phyloP scores from a whole-genome alignment of 1,140 invertebrate species.

The Batillaria attramentaria region DNA sequence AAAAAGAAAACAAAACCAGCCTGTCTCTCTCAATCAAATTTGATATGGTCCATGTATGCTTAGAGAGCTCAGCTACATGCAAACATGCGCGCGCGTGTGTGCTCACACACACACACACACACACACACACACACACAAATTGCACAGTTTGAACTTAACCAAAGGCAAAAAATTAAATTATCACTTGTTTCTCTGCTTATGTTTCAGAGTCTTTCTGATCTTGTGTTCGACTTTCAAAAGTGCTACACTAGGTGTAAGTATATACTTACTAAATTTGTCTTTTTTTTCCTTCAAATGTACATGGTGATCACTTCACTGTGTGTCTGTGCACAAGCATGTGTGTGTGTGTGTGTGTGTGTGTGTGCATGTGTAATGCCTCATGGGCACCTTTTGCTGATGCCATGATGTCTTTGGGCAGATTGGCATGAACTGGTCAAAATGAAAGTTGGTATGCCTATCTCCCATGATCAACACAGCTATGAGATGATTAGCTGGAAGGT shows the following conservation, averaged over 20 bases:
- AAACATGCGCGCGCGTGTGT: no score
- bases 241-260: conserved; percentile 68
- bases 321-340: no score
- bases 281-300: neutral
- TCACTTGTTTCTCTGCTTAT: conserved; percentile 25
- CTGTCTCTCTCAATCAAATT: no score
- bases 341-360: no score
- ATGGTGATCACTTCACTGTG: neutral
- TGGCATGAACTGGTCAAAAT: conserved; percentile 63
- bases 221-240: conserved; percentile 66
- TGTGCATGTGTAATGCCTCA: no score
- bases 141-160: neutral
- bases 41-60: no score
- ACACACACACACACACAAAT: no score
- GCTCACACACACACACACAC: neutral
- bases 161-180: neutral
- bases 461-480: conserved; percentile 68
- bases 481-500: conserved; percentile 68
- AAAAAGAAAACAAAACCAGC: no score
- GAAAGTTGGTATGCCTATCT: conserved; percentile 63
- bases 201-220: conserved; percentile 64
- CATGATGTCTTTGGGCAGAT: conserved; percentile 45
- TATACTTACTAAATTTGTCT: neutral
- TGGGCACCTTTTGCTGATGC: neutral
- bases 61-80: no score